Base-by-base conservation (phyloP, 2,888 invertebrate genomes). In the Apodemia zela region DNA sequence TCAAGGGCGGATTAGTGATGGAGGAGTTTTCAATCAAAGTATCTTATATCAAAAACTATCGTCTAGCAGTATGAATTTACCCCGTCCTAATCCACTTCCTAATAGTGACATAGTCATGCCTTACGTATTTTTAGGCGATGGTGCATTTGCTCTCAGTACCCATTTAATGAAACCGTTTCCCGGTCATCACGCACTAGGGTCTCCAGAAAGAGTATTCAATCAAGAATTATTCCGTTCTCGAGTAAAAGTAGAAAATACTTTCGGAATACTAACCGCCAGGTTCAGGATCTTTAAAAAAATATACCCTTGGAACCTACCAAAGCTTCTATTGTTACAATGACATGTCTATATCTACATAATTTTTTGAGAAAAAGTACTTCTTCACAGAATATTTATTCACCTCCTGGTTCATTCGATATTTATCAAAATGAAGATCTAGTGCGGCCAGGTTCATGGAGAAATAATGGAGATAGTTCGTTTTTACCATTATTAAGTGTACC, bases 141-240 rank as follows among this genome's bases (percentile, higher is more conserved):
- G 66, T 2, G 67, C 69, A n/a, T 69, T 69, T 62, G 66, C 69
- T 33, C 49, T 69, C 17, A 69, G 69, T 67, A 6, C 25, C 60
- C 69, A 75, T 59, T 65, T 75, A 58, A 75, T 76, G 74, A 78
- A 78, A 65, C 75, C 74, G 33, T 74, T 70, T 69, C 72, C 74
- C 63, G 74, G 73, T 42, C 64, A 72, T 21, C 73, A 74, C 70
- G 64, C 69, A 2, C 29, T 63, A 21, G 70, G 65, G n/a, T 69
- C 72, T 67, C 69, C 60, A 68, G 68, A 72, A 70, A 67, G 73
- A n/a, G 29, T 72, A 69, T 71, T 75, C 68, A 74, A 72, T 49
- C 42, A 72, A 67, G 42, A 42, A 18, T 61, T 73, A 49, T 72
- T 71, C 6, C 69, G 67, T 69, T 64, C 72, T 58, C 71, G 71